phyloP scores from a whole-genome alignment of 2,888 invertebrate species.

The Chydorus sphaericus region DNA sequence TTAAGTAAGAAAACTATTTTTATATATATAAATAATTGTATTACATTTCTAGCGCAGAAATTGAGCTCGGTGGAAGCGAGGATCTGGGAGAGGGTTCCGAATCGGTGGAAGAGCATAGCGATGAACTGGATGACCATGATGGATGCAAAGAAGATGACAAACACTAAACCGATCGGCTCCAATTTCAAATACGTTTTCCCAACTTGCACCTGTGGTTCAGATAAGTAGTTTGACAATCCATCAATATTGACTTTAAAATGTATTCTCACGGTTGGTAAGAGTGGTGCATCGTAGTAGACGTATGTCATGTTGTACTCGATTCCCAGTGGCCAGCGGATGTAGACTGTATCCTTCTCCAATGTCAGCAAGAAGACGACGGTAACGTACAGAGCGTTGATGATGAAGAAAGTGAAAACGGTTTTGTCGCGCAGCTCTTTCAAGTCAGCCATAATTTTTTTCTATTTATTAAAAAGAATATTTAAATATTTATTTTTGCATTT shows the following conservation, averaged over 20 bases:
- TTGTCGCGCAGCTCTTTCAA: constrained; percentile 34
- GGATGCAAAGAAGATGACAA: constrained; percentile 33
- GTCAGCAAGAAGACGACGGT: constrained; percentile 38
- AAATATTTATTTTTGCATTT: no score
- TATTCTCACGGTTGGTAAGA: constrained; percentile 7
- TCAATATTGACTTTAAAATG: no score
- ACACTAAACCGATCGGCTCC: constrained; percentile 34
- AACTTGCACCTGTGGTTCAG: constrained; percentile 12
- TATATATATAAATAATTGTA: neutral
- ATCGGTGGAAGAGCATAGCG: constrained; percentile 35
- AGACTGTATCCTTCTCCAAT: constrained; percentile 33
- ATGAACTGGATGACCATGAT: constrained; percentile 34
- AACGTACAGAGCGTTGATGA: constrained; percentile 40
- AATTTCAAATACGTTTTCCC: constrained; percentile 24
- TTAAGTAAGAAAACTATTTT: neutral
- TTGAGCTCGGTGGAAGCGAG: constrained; percentile 32
- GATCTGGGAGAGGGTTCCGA: constrained; percentile 34
- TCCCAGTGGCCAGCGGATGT: constrained; percentile 42
- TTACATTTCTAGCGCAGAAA: constrained; percentile 11
- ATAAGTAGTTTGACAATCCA: no score
- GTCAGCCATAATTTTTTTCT: constrained; percentile 22
- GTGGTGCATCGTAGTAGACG: neutral
- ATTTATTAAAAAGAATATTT: no score
- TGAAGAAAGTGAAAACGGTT: constrained; percentile 33
- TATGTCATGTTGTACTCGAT: constrained; percentile 24